These are phyloP conservation scores for Pherbina coryleti DNA, from an alignment of 2,888 invertebrate species.

Conservation along the genomic window DNA sequence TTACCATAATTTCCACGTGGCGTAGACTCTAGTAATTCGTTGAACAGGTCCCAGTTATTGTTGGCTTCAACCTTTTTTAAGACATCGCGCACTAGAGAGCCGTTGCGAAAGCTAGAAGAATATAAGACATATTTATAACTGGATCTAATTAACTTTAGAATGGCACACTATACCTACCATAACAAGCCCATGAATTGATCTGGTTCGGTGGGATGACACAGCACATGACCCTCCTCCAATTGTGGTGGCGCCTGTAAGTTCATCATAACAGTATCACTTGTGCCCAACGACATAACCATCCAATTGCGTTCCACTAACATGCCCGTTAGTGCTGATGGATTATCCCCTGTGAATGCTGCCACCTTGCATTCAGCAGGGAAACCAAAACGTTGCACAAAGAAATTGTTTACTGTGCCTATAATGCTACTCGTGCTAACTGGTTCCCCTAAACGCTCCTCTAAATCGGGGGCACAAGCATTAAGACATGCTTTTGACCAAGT, in stretches of 20 bases:
- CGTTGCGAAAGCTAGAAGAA: constrained; percentile 85
- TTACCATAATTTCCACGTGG: constrained; percentile 94
- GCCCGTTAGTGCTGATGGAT: constrained; percentile 89
- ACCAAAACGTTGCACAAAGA: constrained; percentile 88
- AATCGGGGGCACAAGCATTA: constrained; percentile 81
- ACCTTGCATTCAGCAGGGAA: constrained; percentile 85
- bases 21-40: constrained; percentile 82
- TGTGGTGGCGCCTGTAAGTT: constrained; percentile 79
- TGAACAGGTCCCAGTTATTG: constrained; percentile 87
- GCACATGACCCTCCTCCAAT: constrained; percentile 84
- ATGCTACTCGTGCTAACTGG: constrained; percentile 79
- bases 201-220: constrained; percentile 86
- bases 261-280: constrained; percentile 92
- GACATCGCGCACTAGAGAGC: constrained; percentile 89
- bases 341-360: constrained; percentile 94
- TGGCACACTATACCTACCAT: constrained; percentile 76
- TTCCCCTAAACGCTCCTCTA: constrained; percentile 80
- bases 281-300: constrained; percentile 90
- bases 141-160: neutral
- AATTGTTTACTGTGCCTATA: constrained; percentile 81
- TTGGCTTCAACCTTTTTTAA: constrained; percentile 81
- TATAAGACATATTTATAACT: neutral
- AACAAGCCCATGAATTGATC: constrained; percentile 89
- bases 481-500: constrained; percentile 83
- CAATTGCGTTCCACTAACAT: constrained; percentile 85